These are phyloP conservation scores for Folsomia candida DNA, from an alignment of 2,888 invertebrate species.

Conservation along the genomic window DNA sequence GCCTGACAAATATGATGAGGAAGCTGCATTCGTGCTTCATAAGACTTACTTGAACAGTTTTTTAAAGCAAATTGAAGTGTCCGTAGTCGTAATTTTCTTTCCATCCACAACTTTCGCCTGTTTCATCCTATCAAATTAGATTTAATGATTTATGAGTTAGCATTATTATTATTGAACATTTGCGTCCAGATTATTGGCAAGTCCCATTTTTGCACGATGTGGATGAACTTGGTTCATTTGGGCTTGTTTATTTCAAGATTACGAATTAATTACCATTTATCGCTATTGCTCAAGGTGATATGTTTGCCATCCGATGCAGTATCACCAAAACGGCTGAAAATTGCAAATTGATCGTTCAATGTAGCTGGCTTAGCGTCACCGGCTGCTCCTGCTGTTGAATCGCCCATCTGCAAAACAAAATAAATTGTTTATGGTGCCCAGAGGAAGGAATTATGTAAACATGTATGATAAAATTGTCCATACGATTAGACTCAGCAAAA, in stretches of 20 bases:
- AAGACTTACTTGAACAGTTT: slow-evolving; percentile 68
- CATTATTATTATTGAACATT: not conserved
- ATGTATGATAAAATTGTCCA: slow-evolving; percentile 1
- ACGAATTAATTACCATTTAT: slow-evolving; percentile 75
- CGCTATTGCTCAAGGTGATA: slow-evolving; percentile 83
- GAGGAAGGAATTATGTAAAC: too few relatives aligned
- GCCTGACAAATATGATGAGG: not conserved
- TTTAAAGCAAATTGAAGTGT: slow-evolving; percentile 85
- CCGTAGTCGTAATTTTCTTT: slow-evolving; percentile 83
- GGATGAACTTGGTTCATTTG: too few relatives aligned
- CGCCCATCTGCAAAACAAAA: slow-evolving; percentile 46
- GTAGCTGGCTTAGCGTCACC: slow-evolving; percentile 39
- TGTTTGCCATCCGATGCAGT: slow-evolving; percentile 78
- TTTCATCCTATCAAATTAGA: not conserved
- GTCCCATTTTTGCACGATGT: too few relatives aligned
- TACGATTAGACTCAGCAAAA: too few relatives aligned
- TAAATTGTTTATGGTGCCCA: too few relatives aligned
- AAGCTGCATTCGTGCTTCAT: not conserved
- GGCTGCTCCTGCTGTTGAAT: slow-evolving; percentile 39
- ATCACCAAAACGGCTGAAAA: slow-evolving; percentile 84
- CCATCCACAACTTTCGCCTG: slow-evolving; percentile 76
- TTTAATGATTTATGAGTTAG: not conserved
- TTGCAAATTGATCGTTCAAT: slow-evolving; percentile 52
- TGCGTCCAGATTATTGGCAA: too few relatives aligned
- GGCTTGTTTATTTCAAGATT: too few relatives aligned